Percentiles rank a stretch among this genome's conserved stretches.
phyloP scores from a whole-genome alignment of 1,140 invertebrate species.

The Trichogramma pretiosum region DNA sequence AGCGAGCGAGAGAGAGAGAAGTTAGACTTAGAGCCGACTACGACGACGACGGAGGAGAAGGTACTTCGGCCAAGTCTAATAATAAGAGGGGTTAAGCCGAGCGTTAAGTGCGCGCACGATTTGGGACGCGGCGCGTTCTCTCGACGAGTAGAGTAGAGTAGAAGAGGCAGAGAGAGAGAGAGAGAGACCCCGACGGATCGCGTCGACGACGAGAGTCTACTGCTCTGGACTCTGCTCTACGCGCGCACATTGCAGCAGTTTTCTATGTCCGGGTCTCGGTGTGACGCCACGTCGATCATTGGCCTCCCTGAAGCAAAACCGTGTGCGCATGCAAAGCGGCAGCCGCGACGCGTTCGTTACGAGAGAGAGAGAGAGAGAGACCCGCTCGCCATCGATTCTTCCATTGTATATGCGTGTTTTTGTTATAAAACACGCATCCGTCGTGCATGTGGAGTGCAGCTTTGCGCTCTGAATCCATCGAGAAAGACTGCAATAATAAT shows the following conservation, averaged over 20 bases:
- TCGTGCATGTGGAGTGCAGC: no score
- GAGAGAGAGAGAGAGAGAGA: background rate
- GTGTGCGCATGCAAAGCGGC: no score
- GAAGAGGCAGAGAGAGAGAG: background rate
- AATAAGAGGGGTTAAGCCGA: conserved; percentile 37
- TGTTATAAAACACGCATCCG: no score
- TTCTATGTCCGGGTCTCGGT: background rate
- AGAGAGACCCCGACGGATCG: background rate
- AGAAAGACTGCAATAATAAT: no score
- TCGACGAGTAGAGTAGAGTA: no score
- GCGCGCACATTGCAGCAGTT: background rate
- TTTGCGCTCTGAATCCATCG: no score
- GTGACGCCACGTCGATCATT: no score
- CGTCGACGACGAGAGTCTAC: background rate
- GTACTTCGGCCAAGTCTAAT: conserved; percentile 33
- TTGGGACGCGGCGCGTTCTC: background rate
- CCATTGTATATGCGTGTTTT: no score
- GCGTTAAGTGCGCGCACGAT: conserved; percentile 10
- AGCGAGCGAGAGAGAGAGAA: conserved; percentile 14
- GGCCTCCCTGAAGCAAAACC: no score
- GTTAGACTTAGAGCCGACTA: no score
- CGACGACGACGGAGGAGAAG: no score
- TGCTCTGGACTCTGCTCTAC: conserved; percentile 8
- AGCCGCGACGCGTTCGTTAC: no score
- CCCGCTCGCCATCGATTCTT: conserved; percentile 1